Evolutionary conservation across 2,888 invertebrate genomes (phyloP), one percentile per base, ranked within the genome.

Genomic region (Drosophila robusta): DNA sequence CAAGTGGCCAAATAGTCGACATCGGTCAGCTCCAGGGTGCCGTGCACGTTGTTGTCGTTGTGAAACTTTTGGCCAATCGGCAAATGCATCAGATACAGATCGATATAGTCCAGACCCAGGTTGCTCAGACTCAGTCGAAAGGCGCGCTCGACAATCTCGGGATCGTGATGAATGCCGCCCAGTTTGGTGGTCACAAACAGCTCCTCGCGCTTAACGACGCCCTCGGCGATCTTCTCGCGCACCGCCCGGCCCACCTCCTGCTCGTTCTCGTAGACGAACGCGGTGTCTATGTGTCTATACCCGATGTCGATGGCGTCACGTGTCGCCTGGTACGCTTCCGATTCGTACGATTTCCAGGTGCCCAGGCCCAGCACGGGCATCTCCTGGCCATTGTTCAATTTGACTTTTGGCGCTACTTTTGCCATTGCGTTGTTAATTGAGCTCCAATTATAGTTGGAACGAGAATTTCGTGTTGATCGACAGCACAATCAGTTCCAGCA

Each of bases 11-110:
- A 34, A 49, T 92, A 92, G 42, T 92, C 92, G 1, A 89, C 86
- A n/a, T 90, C 84, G 18, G 90, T 89, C 0, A 91, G 80, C 16
- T 90, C 78, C 24, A 82, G 51, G 24, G 80, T 85, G 51, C 91
- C 92, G 44, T 91, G 91, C 1, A 92, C 91, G 77, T 91, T 88
- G 34, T 62, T 70, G 16, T 93, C 91, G 94, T 95, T 85, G 41
- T 80, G 74, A 32, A 91, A 90, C 36, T 88, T 93, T 80, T 95
- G 96, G 0, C 95, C 96, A 90, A 96, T 94, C 0, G 97, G 97
- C 94, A 96, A 96, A 87, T 97, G 97, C 71, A 98, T 95, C 26
- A 97, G 92, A 86, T 95, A 97, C 0, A 97, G 93, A 87, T 97
- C 97, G 47, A 97, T 92, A 89, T 97, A 97, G 0, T 95, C 94